Evolutionary conservation across 37 sponge, comb jelly and placozoan genomes (phyloP).

Genomic region (Trichoplax adhaerens): DNA sequence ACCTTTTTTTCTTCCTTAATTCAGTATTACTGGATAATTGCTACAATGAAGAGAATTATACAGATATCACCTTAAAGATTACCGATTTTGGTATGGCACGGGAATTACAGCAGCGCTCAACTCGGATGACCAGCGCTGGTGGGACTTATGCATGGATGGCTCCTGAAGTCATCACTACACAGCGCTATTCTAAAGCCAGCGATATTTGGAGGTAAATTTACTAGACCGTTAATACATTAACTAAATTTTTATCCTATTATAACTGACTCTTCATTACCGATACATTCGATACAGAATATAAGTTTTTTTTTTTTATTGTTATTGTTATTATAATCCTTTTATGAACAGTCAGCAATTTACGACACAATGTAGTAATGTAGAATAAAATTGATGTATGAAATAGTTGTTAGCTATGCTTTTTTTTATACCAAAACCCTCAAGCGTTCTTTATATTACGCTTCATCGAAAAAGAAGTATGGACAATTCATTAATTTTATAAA

Average conservation of each 20-base stretch:
- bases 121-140: conserved; percentile 74
- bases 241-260: background rate
- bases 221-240: no score
- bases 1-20: background rate
- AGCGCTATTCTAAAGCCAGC: conserved; percentile 54
- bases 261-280: background rate
- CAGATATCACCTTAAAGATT: conserved; percentile 53
- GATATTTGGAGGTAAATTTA: conserved; percentile 85
- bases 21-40: conserved; percentile 44
- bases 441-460: no score
- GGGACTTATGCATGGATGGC: conserved; percentile 88
- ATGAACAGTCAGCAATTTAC: no score
- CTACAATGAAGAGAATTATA: conserved; percentile 20
- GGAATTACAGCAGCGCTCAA: conserved; percentile 58
- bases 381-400: no score
- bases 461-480: no score
- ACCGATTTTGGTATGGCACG: conserved; percentile 90
- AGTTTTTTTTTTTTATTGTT: no score
- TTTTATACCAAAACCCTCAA: no score
- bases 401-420: no score
- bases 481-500: no score
- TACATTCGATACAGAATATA: no score
- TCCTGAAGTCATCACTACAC: conserved; percentile 67
- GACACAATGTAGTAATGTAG: no score
- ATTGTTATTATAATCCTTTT: no score